A percentile compares a stretch with the other conserved stretches of the same genome.
Evolutionary conservation across 2,888 invertebrate genomes (phyloP).

Genomic region (Zonitis immaculata): DNA sequence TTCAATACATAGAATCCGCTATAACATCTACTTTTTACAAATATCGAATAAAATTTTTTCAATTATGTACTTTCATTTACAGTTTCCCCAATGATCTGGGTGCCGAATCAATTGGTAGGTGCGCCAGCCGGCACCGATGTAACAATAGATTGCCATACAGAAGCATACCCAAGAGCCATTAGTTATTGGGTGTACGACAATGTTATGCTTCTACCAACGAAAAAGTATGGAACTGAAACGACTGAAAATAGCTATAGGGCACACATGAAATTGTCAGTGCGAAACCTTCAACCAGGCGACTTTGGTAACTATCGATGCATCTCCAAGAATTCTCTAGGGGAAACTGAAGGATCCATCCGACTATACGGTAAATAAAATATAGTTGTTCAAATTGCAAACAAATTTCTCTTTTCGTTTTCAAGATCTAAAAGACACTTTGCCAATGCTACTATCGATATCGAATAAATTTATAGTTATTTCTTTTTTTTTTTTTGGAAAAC

Average conservation of each 20-base stretch:
- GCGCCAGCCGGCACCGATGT: slow-evolving; percentile 88
- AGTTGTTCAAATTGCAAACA: slow-evolving; percentile 29
- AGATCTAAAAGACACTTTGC: neutral
- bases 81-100: slow-evolving; percentile 95
- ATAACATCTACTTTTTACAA: too few relatives aligned
- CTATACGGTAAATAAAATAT: slow-evolving; percentile 70
- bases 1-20: too few relatives aligned
- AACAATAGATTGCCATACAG: slow-evolving; percentile 88
- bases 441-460: neutral
- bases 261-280: slow-evolving; percentile 84
- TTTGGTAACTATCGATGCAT: slow-evolving; percentile 90
- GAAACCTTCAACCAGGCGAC: slow-evolving; percentile 76
- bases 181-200: slow-evolving; percentile 91
- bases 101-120: slow-evolving; percentile 89
- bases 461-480: too few relatives aligned
- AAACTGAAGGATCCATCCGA: slow-evolving; percentile 88
- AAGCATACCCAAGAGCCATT: slow-evolving; percentile 87
- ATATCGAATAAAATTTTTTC: too few relatives aligned
- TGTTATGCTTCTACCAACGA: slow-evolving; percentile 83
- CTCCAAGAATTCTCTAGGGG: slow-evolving; percentile 89
- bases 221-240: slow-evolving; percentile 79
- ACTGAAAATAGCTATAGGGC: slow-evolving; percentile 84
- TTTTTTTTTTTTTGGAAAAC: neutral
- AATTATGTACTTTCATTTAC: too few relatives aligned
- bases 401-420: slow-evolving; percentile 27